These are phyloP conservation scores for Eumeta japonica DNA, from an alignment of 1,140 invertebrate genomes.

Conservation along the genomic window DNA sequence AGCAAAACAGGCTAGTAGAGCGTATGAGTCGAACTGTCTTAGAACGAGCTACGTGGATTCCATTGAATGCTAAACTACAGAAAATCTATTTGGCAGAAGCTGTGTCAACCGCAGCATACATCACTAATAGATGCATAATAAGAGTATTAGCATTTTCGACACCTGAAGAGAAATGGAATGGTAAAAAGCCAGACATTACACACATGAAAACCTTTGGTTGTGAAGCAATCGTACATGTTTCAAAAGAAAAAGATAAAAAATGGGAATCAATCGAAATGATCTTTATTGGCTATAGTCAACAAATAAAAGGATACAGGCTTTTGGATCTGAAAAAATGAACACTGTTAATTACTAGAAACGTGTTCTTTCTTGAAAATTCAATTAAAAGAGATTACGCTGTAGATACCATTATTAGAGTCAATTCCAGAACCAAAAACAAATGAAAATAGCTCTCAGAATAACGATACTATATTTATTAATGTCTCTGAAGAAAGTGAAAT, in stretches of 20 bases:
- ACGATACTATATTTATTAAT: not conserved
- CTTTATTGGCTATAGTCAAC: slow-evolving; percentile 10
- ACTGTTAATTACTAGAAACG: slow-evolving; percentile 7
- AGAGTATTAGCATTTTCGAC: slow-evolving; percentile 9
- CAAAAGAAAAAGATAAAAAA: slow-evolving; percentile 22
- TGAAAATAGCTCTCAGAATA: slow-evolving; percentile 3
- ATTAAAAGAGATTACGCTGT: slow-evolving; percentile 5
- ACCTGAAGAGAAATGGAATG: slow-evolving; percentile 26
- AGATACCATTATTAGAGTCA: slow-evolving; percentile 7
- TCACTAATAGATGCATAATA: slow-evolving; percentile 17
- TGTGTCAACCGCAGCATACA: slow-evolving; percentile 14
- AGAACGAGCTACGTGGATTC: slow-evolving; percentile 22
- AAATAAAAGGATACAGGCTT: slow-evolving; percentile 9
- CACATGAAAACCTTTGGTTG: slow-evolving; percentile 44
- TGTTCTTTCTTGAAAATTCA: slow-evolving; percentile 9
- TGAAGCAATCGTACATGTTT: slow-evolving; percentile 28
- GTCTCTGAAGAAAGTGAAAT: slow-evolving; percentile 4
- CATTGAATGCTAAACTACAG: slow-evolving; percentile 17
- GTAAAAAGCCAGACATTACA: slow-evolving; percentile 18
- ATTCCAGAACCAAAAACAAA: not conserved
- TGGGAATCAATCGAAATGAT: slow-evolving; percentile 20
- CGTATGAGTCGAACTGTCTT: slow-evolving; percentile 29
- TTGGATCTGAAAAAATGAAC: slow-evolving; percentile 4
- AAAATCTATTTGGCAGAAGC: slow-evolving; percentile 18
- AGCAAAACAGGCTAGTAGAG: slow-evolving; percentile 43